These are phyloP conservation scores for Brachionus sp. DNA, from an alignment of 1,140 invertebrate species.

Conservation along the genomic window DNA sequence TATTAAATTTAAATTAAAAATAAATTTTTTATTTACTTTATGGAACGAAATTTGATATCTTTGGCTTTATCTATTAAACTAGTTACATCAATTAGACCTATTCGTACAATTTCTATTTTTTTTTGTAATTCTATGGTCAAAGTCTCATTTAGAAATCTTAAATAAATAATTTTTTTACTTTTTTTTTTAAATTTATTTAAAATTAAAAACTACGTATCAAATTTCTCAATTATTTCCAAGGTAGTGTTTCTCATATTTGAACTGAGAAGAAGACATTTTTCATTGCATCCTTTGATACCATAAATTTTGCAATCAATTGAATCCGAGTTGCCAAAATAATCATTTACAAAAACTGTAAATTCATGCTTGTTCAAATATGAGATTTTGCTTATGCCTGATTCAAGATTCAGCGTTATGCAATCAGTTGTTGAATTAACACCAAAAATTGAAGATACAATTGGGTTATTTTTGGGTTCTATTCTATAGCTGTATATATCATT, in stretches of 20 bases:
- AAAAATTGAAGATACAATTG: slow-evolving; percentile 14
- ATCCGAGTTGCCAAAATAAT: neutral
- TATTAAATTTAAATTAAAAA: neutral
- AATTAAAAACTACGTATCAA: neutral
- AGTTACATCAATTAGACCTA: neutral
- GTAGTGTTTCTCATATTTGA: neutral
- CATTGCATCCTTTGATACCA: neutral
- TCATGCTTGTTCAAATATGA: slow-evolving; percentile 8
- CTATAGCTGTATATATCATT: neutral
- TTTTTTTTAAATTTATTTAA: neutral
- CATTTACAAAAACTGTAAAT: neutral
- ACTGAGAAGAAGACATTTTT: neutral
- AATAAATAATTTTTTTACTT: neutral
- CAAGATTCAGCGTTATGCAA: neutral
- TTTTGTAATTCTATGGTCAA: neutral
- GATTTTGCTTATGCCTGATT: neutral
- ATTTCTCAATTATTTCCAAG: neutral
- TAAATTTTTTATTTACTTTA: neutral
- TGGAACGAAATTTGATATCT: neutral
- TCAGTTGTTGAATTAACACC: neutral
- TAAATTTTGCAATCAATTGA: neutral
- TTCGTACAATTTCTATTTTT: neutral
- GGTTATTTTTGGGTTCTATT: neutral
- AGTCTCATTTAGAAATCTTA: neutral
- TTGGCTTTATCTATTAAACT: neutral